Percentiles rank a stretch among this genome's conserved stretches.
Conservation (phyloP, 2,888 invertebrate genomes). For the Hypomecis punctinalis region DNA sequence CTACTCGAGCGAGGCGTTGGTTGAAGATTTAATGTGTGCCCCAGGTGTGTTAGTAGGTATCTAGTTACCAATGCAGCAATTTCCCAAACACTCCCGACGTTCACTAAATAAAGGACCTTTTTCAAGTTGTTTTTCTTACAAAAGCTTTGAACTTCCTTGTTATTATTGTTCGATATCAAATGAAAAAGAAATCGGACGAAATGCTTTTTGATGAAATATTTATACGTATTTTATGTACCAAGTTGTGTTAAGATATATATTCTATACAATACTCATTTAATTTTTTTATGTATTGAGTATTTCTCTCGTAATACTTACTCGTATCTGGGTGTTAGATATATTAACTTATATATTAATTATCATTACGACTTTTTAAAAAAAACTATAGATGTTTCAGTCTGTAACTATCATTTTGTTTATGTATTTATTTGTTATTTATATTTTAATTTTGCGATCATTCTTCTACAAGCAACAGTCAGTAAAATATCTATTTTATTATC, state of each 20-base stretch:
- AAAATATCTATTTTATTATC: constrained; percentile 64
- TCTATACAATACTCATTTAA: neutral
- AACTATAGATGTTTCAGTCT: neutral
- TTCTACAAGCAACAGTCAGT: constrained; percentile 38
- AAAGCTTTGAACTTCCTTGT: constrained; percentile 17
- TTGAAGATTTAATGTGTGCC: constrained; percentile 35
- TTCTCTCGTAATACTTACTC: too few species aligned
- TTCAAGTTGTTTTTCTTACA: constrained; percentile 17
- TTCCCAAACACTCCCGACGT: constrained; percentile 26
- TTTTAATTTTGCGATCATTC: neutral
- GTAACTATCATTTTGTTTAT: neutral
- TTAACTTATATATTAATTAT: neutral
- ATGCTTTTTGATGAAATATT: constrained; percentile 3
- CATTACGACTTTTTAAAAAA: neutral
- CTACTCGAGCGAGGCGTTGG: constrained; percentile 19
- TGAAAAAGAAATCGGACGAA: constrained; percentile 11
- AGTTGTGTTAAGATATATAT: neutral
- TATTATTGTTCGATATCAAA: constrained; percentile 13
- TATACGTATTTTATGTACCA: neutral
- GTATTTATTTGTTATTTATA: neutral
- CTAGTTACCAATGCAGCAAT: constrained; percentile 35
- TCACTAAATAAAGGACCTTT: constrained; percentile 32
- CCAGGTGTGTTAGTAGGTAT: constrained; percentile 30
- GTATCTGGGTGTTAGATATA: neutral
- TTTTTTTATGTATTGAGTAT: neutral